A percentile compares a stretch with the other conserved stretches of the same genome.
phyloP scores from a whole-genome alignment of 2,888 invertebrate species.

The Tuberolachnus salignus region DNA sequence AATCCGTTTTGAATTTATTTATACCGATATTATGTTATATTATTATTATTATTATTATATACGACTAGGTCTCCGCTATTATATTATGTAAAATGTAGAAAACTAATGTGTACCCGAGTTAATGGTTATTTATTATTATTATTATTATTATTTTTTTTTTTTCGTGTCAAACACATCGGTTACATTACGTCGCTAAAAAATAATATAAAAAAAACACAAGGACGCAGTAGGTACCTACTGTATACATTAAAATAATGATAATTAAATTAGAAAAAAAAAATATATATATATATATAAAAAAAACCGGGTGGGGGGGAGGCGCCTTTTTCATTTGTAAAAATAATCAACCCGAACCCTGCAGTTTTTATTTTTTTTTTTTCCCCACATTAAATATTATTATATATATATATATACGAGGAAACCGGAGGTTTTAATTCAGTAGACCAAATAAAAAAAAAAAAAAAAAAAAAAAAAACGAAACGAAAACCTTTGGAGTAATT shows the following conservation, averaged over 20 bases:
- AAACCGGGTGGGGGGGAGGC: slow-evolving; percentile 23
- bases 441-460: slow-evolving; percentile 17
- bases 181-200: slow-evolving; percentile 4
- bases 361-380: slow-evolving; percentile 32
- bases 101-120: no score
- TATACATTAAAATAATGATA: slow-evolving; percentile 43
- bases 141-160: no score
- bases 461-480: slow-evolving; percentile 22
- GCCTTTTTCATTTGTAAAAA: slow-evolving; percentile 40
- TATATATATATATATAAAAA: no score
- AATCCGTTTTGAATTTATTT: no score
- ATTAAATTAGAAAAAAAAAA: slow-evolving; percentile 30
- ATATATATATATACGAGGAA: not conserved
- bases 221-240: not conserved
- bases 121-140: no score
- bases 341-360: slow-evolving; percentile 35
- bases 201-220: not conserved
- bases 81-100: no score
- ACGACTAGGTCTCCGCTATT: no score
- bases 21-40: no score
- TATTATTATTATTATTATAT: no score
- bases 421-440: slow-evolving; percentile 46
- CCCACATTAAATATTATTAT: slow-evolving; percentile 1
- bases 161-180: slow-evolving; percentile 27
- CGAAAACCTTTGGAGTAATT: slow-evolving; percentile 35